Evolutionary conservation across 2,888 invertebrate species (phyloP).

Genomic region (Nasonovia ribisnigri): DNA sequence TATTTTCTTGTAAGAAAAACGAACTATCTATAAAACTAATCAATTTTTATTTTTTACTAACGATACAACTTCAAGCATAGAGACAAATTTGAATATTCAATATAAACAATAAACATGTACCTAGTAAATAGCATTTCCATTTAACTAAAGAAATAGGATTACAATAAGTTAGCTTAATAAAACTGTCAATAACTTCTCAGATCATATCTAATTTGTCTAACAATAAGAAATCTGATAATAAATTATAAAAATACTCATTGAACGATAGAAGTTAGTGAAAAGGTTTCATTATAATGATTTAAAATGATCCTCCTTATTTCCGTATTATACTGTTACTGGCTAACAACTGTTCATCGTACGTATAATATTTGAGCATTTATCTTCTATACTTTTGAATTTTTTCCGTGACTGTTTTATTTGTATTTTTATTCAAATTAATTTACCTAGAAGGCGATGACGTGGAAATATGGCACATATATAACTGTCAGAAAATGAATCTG

Average conservation of each 20-base stretch:
- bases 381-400: background rate
- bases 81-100: background rate
- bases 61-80: background rate
- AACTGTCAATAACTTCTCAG: background rate
- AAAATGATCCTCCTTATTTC: background rate
- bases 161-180: background rate
- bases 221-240: background rate
- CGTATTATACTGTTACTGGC: background rate
- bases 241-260: background rate
- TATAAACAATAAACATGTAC: constrained; percentile 17
- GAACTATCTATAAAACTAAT: background rate
- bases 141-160: background rate
- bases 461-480: constrained; percentile 47
- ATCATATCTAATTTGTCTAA: background rate
- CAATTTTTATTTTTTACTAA: background rate
- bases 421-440: constrained; percentile 42
- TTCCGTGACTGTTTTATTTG: background rate
- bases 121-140: background rate
- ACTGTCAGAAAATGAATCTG: constrained; percentile 49
- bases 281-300: background rate
- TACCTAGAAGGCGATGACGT: constrained; percentile 35
- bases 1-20: background rate
- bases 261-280: background rate
- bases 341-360: background rate
- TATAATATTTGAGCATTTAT: background rate